Conservation (phyloP, 2,113 vertebrate species). For the Micromys minutus region DNA sequence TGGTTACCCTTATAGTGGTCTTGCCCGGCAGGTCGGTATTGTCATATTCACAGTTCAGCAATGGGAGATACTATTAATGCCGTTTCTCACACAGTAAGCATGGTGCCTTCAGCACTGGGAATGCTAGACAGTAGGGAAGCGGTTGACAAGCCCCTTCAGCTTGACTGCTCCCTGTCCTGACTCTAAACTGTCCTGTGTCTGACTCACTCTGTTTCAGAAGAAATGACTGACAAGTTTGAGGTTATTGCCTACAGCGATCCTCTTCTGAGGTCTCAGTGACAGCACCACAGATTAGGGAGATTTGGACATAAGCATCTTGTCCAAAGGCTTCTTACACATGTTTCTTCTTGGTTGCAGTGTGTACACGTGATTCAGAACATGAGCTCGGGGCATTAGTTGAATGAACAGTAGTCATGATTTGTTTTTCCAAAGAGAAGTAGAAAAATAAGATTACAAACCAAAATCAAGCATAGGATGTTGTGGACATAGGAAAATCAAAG, state of each 20-base stretch:
- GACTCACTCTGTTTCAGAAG: neutral
- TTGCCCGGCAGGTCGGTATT: neutral
- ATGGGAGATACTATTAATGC: neutral
- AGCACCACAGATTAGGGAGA: neutral
- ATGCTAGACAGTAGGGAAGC: neutral
- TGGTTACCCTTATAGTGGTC: neutral
- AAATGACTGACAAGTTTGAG: neutral
- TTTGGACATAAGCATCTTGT: neutral
- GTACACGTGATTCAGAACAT: neutral
- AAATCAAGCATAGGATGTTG: neutral
- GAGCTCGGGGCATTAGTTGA: neutral
- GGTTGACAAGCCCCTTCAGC: neutral
- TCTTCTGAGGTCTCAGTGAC: neutral
- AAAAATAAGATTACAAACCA: neutral
- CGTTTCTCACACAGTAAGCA: neutral
- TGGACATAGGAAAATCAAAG: no score
- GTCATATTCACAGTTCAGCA: neutral
- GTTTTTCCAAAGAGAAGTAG: neutral
- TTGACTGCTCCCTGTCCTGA: neutral
- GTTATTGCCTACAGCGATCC: neutral
- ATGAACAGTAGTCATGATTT: neutral
- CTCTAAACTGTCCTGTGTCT: neutral
- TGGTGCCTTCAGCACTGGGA: neutral
- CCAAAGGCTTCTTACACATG: neutral
- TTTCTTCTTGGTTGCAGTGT: neutral